Evolutionary conservation across 2,797 vertebrate genomes (phyloP).

Genomic region (Arctocebus calabarensis): DNA sequence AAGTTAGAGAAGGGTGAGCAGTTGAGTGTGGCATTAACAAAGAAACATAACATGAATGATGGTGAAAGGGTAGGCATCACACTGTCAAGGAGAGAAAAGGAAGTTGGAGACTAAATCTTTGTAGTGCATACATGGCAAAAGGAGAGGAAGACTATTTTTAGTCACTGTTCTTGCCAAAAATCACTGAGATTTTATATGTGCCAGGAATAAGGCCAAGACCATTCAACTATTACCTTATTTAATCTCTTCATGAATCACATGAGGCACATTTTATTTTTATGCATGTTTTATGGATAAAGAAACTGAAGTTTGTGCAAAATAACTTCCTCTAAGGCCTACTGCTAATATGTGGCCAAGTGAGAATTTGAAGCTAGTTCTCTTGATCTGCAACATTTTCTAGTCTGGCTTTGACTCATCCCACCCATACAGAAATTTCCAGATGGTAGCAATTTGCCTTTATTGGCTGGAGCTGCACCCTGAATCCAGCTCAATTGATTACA

Average conservation of each 20-base stretch:
- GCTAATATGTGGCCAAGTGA: neutral
- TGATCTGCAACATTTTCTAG: neutral
- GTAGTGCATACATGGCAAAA: neutral
- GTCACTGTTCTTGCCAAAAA: neutral
- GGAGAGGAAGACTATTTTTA: neutral
- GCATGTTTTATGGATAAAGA: neutral
- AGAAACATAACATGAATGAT: neutral
- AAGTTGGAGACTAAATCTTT: neutral
- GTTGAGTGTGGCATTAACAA: rapidly evolving
- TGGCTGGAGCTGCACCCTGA: neutral
- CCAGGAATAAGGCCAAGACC: neutral
- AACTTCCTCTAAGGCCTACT: neutral
- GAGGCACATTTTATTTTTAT: neutral
- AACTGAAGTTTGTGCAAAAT: neutral
- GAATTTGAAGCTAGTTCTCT: neutral
- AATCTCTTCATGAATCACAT: neutral
- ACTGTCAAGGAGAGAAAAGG: neutral
- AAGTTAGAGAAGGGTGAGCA: neutral
- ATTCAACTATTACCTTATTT: neutral
- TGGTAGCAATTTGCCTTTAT: neutral
- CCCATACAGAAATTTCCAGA: neutral
- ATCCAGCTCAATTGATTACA: neutral
- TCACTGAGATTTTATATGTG: neutral
- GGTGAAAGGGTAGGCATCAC: neutral
- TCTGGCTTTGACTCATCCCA: neutral